A percentile compares a stretch with the other conserved stretches of the same genome.
Evolutionary conservation across 2,888 invertebrate species (phyloP).

Genomic region (Cephonodes hylas): DNA sequence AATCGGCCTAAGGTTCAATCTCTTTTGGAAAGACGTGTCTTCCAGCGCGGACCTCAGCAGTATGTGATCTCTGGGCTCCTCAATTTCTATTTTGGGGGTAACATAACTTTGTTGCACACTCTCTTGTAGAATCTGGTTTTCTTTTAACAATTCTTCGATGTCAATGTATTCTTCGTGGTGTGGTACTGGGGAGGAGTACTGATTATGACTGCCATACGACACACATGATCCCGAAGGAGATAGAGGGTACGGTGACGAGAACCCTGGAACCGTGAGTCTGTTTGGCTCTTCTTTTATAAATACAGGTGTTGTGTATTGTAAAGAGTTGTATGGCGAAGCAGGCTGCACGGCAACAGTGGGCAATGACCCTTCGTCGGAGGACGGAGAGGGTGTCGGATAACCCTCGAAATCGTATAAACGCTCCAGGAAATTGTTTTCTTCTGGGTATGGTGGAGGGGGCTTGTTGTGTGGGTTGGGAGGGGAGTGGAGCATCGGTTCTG

Average conservation of each 20-base stretch:
- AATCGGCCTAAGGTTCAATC: conserved; percentile 90
- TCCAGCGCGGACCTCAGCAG: conserved; percentile 89
- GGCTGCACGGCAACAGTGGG: conserved; percentile 81
- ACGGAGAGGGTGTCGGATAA: conserved; percentile 75
- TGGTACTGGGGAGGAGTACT: conserved; percentile 76
- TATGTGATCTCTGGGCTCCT: conserved; percentile 85
- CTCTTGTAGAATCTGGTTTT: conserved; percentile 78
- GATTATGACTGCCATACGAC: conserved; percentile 81
- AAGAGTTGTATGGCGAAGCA: conserved; percentile 77
- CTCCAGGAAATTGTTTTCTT: conserved; percentile 70
- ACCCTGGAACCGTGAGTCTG: conserved; percentile 74
- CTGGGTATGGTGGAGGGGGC: conserved; percentile 70
- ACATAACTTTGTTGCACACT: conserved; percentile 65
- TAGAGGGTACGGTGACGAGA: conserved; percentile 75
- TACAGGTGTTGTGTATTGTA: conserved; percentile 59
- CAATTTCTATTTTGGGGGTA: conserved; percentile 80
- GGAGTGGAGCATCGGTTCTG: conserved; percentile 74
- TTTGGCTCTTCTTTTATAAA: conserved; percentile 80
- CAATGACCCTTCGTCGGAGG: conserved; percentile 79
- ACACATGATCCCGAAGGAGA: conserved; percentile 82
- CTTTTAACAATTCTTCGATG: conserved; percentile 82
- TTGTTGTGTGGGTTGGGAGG: conserved; percentile 69
- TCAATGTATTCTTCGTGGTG: conserved; percentile 83
- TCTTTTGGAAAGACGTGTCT: conserved; percentile 92
- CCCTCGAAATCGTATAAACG: conserved; percentile 76